Conservation (phyloP, 2,113 vertebrate genomes). For the Cinclus cinclus region DNA sequence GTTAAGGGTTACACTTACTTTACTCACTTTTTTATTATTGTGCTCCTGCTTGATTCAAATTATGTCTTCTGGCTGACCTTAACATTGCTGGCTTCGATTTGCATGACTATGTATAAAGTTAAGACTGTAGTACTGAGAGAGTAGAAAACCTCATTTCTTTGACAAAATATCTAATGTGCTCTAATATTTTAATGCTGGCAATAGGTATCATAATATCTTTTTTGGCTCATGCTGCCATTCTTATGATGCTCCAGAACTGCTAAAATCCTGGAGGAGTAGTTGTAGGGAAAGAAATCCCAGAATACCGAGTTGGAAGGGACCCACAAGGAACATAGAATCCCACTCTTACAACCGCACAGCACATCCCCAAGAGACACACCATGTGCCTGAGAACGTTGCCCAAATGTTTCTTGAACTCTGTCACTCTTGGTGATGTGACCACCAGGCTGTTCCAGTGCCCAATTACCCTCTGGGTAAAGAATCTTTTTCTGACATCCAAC, state of each 20-base stretch:
- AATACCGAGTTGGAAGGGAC: not conserved
- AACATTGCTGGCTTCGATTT: not conserved
- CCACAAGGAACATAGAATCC: not conserved
- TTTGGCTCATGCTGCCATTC: not conserved
- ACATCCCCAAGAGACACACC: not conserved
- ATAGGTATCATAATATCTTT: not conserved
- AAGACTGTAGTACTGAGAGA: not conserved
- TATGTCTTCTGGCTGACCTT: slow-evolving; percentile 20
- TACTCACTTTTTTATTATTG: not conserved
- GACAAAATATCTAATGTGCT: not conserved
- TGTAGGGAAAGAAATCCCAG: not conserved
- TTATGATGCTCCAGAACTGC: not conserved
- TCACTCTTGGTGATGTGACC: not conserved
- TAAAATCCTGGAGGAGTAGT: not conserved
- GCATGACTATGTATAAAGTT: slow-evolving; percentile 5
- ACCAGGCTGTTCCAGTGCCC: not conserved
- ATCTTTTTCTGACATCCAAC: not conserved
- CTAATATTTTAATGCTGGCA: slow-evolving; percentile 40
- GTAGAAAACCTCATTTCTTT: slow-evolving; percentile 37
- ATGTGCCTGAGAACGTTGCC: not conserved
- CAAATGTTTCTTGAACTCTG: too few species aligned
- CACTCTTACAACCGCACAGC: not conserved
- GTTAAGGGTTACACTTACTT: not conserved
- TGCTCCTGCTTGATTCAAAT: not conserved
- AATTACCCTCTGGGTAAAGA: not conserved